Percentiles rank a stretch among this genome's conserved stretches.
Evolutionary conservation across 2,888 invertebrate species (phyloP).

Genomic region (Brachypalpus laphriformis): DNA sequence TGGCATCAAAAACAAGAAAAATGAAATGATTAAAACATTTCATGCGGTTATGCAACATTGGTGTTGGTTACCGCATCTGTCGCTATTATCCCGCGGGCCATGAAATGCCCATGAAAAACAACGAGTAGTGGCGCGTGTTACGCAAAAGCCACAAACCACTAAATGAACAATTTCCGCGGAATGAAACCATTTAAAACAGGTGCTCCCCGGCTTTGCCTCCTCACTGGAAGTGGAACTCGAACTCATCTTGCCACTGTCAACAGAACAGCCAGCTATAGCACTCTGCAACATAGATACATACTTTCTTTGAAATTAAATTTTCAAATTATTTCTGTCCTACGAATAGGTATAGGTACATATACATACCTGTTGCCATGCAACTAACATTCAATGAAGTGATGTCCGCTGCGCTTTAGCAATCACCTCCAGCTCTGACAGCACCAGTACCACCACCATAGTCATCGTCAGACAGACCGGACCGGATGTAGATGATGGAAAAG

Average conservation of each 20-base stretch:
- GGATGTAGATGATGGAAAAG: slow-evolving; percentile 54
- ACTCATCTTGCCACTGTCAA: slow-evolving; percentile 7
- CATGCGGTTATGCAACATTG: slow-evolving; percentile 4
- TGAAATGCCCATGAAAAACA: slow-evolving; percentile 30
- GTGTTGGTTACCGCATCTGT: slow-evolving; percentile 7
- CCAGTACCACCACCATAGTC: background rate
- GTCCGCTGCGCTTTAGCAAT: slow-evolving; percentile 25
- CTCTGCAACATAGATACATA: background rate
- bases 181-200: slow-evolving; percentile 13
- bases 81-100: background rate
- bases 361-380: slow-evolving; percentile 14
- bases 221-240: background rate
- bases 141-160: slow-evolving; percentile 31
- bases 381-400: slow-evolving; percentile 1
- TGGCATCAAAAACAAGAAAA: background rate
- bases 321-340: background rate
- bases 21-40: background rate
- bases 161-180: slow-evolving; percentile 31
- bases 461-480: slow-evolving; percentile 33
- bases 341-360: background rate
- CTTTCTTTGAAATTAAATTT: slow-evolving; percentile 23
- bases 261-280: background rate
- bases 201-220: background rate
- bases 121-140: slow-evolving; percentile 24
- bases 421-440: background rate